These are phyloP conservation scores for Carabus problematicus DNA, from an alignment of 2,888 invertebrate genomes.

Conservation along the genomic window DNA sequence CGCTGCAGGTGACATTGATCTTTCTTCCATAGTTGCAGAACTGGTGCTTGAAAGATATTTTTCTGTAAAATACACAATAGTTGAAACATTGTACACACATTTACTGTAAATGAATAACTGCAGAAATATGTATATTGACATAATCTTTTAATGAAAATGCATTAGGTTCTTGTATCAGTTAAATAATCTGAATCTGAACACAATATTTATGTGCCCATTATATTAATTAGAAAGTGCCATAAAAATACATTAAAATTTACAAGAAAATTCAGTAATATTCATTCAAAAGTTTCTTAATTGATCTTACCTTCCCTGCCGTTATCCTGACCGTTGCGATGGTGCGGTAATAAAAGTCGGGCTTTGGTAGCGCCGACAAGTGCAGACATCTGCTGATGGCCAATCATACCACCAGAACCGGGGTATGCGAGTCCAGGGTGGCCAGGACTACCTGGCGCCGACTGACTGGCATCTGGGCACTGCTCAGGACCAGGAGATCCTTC, in stretches of 20 bases:
- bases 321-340: slow-evolving; percentile 67
- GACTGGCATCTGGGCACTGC: slow-evolving; percentile 60
- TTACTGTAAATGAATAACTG: slow-evolving; percentile 5
- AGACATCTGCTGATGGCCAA: slow-evolving; percentile 61
- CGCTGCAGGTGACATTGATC: slow-evolving; percentile 65
- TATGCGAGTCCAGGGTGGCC: slow-evolving; percentile 68
- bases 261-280: too few species aligned
- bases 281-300: slow-evolving; percentile 7
- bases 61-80: slow-evolving; percentile 55
- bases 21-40: slow-evolving; percentile 62
- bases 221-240: background rate
- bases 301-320: slow-evolving; percentile 58
- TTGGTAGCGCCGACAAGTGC: slow-evolving; percentile 61
- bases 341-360: slow-evolving; percentile 64
- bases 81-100: slow-evolving; percentile 16
- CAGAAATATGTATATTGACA: background rate
- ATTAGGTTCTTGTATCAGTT: background rate
- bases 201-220: background rate
- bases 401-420: slow-evolving; percentile 58
- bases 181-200: background rate
- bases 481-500: slow-evolving; percentile 93
- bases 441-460: slow-evolving; percentile 54
- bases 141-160: background rate
- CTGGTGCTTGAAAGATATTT: slow-evolving; percentile 61
- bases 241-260: too few species aligned